Percentiles rank a stretch among this genome's conserved stretches.
Conservation (phyloP, 2,797 vertebrate genomes). For the Hemibagrus guttatus region DNA sequence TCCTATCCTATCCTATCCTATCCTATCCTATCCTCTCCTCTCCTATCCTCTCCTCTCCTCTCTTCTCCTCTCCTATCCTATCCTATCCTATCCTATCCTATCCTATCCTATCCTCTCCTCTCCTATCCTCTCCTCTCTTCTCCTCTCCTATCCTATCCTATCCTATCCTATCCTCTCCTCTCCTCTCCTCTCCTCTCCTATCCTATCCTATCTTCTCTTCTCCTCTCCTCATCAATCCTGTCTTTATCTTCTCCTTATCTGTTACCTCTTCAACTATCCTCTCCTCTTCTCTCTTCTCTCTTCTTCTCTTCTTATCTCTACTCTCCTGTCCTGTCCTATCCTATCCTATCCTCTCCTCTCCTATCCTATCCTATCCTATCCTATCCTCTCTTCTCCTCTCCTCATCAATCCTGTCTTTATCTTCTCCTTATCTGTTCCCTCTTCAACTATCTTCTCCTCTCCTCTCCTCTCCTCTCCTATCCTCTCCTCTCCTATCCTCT, state of each 20-base stretch:
- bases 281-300: neutral
- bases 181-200: neutral
- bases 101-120: too few relatives aligned
- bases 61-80: too few relatives aligned
- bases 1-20: neutral
- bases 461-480: neutral
- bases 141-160: neutral
- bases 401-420: too few relatives aligned
- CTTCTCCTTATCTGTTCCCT: neutral
- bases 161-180: too few relatives aligned
- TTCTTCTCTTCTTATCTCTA: too few relatives aligned
- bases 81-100: too few relatives aligned
- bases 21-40: neutral
- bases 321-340: too few relatives aligned
- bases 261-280: neutral
- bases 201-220: neutral
- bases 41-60: neutral
- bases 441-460: neutral
- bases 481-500: neutral
- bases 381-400: neutral
- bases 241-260: rapidly evolving
- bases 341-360: too few relatives aligned
- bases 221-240: neutral
- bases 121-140: neutral
- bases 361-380: too few relatives aligned